These are phyloP conservation scores for Adineta ricciae DNA, from an alignment of 2,888 invertebrate genomes.

Conservation along the genomic window DNA sequence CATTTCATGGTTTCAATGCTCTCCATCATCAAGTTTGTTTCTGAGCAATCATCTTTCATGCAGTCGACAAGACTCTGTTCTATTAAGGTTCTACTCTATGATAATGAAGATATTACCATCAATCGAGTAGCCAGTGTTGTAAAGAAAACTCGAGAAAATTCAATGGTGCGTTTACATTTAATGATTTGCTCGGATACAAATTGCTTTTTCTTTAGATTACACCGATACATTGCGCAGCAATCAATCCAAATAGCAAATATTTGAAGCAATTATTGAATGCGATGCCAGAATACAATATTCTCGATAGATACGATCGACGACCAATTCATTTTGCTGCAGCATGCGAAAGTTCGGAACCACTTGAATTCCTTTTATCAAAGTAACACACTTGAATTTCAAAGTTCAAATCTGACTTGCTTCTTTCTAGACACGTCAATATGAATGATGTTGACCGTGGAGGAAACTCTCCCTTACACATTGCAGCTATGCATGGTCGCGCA, in stretches of 20 bases:
- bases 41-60: neutral
- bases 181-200: neutral
- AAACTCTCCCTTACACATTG: slow-evolving; percentile 32
- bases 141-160: slow-evolving; percentile 46
- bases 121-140: slow-evolving; percentile 46
- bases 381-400: slow-evolving; percentile 38
- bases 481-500: slow-evolving; percentile 12
- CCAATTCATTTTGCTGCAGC: slow-evolving; percentile 55
- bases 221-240: slow-evolving; percentile 54
- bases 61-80: slow-evolving; percentile 25
- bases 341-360: slow-evolving; percentile 51
- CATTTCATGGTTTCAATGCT: slow-evolving; percentile 47
- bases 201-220: slow-evolving; percentile 45
- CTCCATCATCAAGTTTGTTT: slow-evolving; percentile 47
- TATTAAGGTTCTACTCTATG: slow-evolving; percentile 43
- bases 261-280: slow-evolving; percentile 48
- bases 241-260: slow-evolving; percentile 53
- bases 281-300: slow-evolving; percentile 51
- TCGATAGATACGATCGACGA: slow-evolving; percentile 49
- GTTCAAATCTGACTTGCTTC: neutral
- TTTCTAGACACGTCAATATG: slow-evolving; percentile 43
- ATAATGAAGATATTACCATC: slow-evolving; percentile 42
- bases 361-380: slow-evolving; percentile 47
- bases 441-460: slow-evolving; percentile 42
- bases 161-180: slow-evolving; percentile 38